These are phyloP conservation scores for Drosophila nebulosa DNA, from an alignment of 1,140 invertebrate species.

Conservation along the genomic window DNA sequence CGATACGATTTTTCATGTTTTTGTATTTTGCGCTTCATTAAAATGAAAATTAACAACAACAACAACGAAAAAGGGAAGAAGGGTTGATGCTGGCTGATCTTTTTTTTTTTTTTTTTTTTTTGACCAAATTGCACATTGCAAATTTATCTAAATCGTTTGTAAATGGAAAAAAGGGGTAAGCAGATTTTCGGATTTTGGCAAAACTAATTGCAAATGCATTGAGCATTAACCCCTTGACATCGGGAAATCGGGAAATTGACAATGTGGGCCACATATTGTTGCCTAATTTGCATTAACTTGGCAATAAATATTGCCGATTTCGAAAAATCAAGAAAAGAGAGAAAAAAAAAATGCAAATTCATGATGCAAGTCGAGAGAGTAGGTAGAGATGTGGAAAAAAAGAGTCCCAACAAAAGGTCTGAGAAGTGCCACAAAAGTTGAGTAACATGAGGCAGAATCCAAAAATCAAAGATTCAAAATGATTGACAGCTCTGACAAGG, in stretches of 20 bases:
- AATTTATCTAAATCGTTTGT: conserved; percentile 72
- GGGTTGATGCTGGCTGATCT: conserved; percentile 43
- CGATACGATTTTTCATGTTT: conserved; percentile 68
- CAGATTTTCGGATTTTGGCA: conserved; percentile 35
- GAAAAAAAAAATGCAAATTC: conserved; percentile 30
- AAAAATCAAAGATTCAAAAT: conserved; percentile 48
- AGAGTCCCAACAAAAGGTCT: background rate
- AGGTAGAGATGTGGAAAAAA: background rate
- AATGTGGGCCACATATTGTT: conserved; percentile 41
- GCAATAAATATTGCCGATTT: conserved; percentile 60
- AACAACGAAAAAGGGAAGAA: background rate
- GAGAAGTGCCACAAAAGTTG: background rate
- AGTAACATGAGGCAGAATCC: conserved; percentile 33
- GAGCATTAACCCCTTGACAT: conserved; percentile 62
- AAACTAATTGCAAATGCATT: conserved; percentile 75
- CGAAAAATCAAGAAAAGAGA: conserved; percentile 29
- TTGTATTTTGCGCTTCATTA: conserved; percentile 69
- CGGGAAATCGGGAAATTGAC: conserved; percentile 24
- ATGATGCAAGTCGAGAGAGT: background rate
- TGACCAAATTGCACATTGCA: conserved; percentile 43
- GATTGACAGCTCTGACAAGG: conserved; percentile 64
- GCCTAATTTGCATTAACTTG: conserved; percentile 66
- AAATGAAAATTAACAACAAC: conserved; percentile 72
- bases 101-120: too few species aligned
- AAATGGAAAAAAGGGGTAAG: conserved; percentile 25